Conservation (phyloP, 2,888 invertebrate genomes). For the Phaonia tiefii region DNA sequence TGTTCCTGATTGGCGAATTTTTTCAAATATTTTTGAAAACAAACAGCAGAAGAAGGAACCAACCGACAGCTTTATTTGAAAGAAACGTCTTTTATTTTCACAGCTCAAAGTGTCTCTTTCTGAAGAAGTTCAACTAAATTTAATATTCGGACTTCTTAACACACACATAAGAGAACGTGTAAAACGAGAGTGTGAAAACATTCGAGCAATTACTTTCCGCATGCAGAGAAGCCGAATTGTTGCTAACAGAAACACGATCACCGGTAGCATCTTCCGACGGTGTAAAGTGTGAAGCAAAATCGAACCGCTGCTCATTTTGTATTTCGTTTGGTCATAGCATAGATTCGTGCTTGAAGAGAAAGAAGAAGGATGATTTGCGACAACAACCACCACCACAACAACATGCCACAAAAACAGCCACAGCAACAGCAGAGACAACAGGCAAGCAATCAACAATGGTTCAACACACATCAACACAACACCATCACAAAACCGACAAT, state of each 20-base stretch:
- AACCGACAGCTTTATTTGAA: conserved; percentile 45
- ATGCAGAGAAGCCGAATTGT: conserved; percentile 52
- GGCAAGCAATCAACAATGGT: too few relatives aligned
- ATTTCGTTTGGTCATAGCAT: too few relatives aligned
- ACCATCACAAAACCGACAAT: not conserved
- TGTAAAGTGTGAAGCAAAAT: not conserved
- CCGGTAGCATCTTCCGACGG: not conserved
- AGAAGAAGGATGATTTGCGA: not conserved
- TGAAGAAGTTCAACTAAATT: conserved; percentile 46
- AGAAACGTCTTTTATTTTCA: conserved; percentile 43
- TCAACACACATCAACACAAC: too few relatives aligned
- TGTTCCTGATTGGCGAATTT: conserved; percentile 48
- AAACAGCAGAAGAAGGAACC: conserved; percentile 47
- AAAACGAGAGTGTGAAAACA: conserved; percentile 35
- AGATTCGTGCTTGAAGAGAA: not conserved
- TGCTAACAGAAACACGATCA: conserved; percentile 9
- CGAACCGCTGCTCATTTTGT: conserved; percentile 41
- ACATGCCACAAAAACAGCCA: too few relatives aligned
- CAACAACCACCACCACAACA: conserved; percentile 1
- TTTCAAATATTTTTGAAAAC: conserved; percentile 21
- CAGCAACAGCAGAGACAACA: not conserved
- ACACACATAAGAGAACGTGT: conserved; percentile 43
- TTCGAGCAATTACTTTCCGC: conserved; percentile 43
- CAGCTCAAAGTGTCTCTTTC: conserved; percentile 20
- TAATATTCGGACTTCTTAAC: conserved; percentile 43